These are phyloP conservation scores for Drosophila nigromelanica DNA, from an alignment of 1,140 invertebrate genomes.

Conservation along the genomic window DNA sequence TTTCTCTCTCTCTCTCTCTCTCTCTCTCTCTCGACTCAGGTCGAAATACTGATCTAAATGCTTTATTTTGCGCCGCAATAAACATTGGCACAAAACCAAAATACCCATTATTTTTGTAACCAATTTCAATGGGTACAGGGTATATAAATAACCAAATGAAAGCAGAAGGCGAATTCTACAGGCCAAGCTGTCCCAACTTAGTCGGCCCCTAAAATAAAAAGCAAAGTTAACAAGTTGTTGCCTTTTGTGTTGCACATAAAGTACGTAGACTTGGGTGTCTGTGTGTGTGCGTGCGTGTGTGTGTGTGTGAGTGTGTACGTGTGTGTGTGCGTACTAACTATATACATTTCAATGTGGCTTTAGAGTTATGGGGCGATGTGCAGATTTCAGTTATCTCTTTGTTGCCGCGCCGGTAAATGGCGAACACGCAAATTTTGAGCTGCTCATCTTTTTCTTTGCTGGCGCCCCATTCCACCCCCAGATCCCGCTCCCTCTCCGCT, in stretches of 20 bases:
- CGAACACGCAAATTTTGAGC: slow-evolving; percentile 63
- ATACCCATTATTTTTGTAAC: too few relatives aligned
- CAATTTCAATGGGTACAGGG: slow-evolving; percentile 9
- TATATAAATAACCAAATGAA: slow-evolving; percentile 9
- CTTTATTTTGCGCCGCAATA: too few relatives aligned
- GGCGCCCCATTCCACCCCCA: neutral
- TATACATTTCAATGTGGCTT: slow-evolving; percentile 41
- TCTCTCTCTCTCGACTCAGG: too few relatives aligned
- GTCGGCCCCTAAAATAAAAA: slow-evolving; percentile 65
- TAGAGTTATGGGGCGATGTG: slow-evolving; percentile 43
- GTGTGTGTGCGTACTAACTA: slow-evolving; percentile 20
- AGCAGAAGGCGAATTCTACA: slow-evolving; percentile 23
- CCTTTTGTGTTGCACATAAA: slow-evolving; percentile 39
- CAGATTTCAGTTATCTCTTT: slow-evolving; percentile 42
- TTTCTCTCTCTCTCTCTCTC: too few relatives aligned
- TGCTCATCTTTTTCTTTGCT: slow-evolving; percentile 61
- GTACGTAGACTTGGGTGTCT: slow-evolving; percentile 16
- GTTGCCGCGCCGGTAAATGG: slow-evolving; percentile 37
- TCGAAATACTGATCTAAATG: too few relatives aligned
- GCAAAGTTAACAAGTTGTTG: slow-evolving; percentile 77
- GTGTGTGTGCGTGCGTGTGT: slow-evolving; percentile 2
- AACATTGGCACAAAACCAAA: too few relatives aligned
- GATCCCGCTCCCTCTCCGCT: neutral
- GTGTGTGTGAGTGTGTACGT: slow-evolving; percentile 4
- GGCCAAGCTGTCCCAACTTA: slow-evolving; percentile 6